These are phyloP conservation scores for Cyprinodon variegatus DNA, from an alignment of 2,113 vertebrate species.

Conservation along the genomic window DNA sequence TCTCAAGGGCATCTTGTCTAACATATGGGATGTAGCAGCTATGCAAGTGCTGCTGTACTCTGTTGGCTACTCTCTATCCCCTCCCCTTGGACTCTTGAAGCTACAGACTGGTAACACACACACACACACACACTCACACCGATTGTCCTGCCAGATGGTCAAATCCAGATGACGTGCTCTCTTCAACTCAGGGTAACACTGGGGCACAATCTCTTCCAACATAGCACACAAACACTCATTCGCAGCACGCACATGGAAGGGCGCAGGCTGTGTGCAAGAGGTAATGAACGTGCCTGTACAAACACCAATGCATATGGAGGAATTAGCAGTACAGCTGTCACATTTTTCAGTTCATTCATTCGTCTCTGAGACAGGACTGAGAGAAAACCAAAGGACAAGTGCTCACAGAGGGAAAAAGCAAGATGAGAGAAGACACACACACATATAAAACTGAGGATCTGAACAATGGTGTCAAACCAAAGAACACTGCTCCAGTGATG, in stretches of 20 bases:
- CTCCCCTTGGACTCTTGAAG: slow-evolving; percentile 34
- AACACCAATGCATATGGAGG: neutral
- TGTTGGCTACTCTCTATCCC: slow-evolving; percentile 37
- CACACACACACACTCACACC: slow-evolving; percentile 22
- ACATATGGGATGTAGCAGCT: slow-evolving; percentile 50
- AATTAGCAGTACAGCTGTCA: neutral
- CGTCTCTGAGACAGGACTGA: neutral
- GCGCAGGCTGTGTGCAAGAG: neutral
- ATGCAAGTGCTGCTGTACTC: slow-evolving; percentile 32
- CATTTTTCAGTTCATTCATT: slow-evolving; percentile 1
- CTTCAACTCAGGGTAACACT: slow-evolving; percentile 57
- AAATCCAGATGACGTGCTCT: slow-evolving; percentile 63
- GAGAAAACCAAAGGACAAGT: slow-evolving; percentile 17
- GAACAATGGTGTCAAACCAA: slow-evolving; percentile 91
- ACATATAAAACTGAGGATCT: slow-evolving; percentile 33
- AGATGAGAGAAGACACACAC: slow-evolving; percentile 43
- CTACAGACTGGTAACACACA: slow-evolving; percentile 30
- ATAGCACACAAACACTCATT: slow-evolving; percentile 22
- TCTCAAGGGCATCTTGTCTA: slow-evolving; percentile 34
- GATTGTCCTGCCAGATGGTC: slow-evolving; percentile 71
- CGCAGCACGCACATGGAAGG: neutral
- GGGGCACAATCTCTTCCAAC: slow-evolving; percentile 56
- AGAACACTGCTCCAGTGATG: slow-evolving; percentile 82
- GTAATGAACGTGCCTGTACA: neutral
- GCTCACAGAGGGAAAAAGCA: slow-evolving; percentile 27